Conservation (phyloP, 2,797 vertebrate genomes). For the Rhinichthys osculus region DNA sequence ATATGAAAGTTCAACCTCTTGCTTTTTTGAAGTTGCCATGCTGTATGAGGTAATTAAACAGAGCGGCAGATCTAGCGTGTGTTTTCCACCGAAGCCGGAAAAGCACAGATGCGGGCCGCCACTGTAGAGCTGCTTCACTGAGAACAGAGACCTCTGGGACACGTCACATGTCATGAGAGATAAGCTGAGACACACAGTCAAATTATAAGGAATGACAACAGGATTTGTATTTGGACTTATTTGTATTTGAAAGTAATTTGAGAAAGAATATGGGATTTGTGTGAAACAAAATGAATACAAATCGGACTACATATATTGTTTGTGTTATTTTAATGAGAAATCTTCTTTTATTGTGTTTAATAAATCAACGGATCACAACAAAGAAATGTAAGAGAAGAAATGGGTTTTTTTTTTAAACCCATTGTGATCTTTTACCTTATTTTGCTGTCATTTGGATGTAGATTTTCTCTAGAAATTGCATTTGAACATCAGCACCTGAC, state of each 20-base stretch:
- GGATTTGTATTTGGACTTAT: not conserved
- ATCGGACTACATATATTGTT: not conserved
- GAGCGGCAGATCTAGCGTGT: constrained; percentile 64
- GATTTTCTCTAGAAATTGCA: constrained; percentile 23
- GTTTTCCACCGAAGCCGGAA: constrained; percentile 25
- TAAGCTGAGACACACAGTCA: constrained; percentile 8
- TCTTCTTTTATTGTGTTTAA: not conserved
- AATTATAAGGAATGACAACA: not conserved
- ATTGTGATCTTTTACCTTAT: not conserved
- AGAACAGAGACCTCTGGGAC: not conserved
- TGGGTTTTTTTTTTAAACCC: not conserved
- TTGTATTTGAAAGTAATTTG: constrained; percentile 1
- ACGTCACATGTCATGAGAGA: constrained; percentile 9
- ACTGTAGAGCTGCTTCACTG: not conserved
- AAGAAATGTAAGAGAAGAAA: not conserved
- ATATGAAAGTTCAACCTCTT: constrained; percentile 78
- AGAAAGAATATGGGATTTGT: not conserved
- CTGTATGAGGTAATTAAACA: constrained; percentile 76
- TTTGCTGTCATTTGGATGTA: constrained; percentile 6
- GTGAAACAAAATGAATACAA: not conserved
- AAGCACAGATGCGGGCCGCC: not conserved
- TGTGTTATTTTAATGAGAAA: not conserved
- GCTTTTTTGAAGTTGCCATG: constrained; percentile 68
- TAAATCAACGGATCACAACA: not conserved
- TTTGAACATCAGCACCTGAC: constrained; percentile 38